Conservation (phyloP, 1,140 invertebrate species). For the Brachionus angularis region DNA sequence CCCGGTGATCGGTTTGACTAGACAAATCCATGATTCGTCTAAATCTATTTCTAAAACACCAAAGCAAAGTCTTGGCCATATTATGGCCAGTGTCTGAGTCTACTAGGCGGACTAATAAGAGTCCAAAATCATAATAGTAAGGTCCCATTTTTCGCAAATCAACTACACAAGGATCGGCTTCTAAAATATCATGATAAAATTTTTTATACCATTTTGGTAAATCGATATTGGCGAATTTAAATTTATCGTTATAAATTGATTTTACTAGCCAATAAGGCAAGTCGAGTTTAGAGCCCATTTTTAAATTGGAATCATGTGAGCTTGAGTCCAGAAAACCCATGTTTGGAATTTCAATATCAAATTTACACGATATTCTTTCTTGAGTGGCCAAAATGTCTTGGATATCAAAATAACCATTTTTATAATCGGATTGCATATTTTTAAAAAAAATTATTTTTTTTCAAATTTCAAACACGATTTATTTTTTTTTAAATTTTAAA, state of each 20-base stretch:
- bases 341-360: conserved; percentile 35
- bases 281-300: conserved; percentile 35
- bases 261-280: conserved; percentile 37
- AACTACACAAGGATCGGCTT: conserved; percentile 38
- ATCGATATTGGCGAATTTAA: conserved; percentile 43
- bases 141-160: conserved; percentile 42
- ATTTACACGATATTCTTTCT: conserved; percentile 43
- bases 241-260: conserved; percentile 43
- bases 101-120: conserved; percentile 25
- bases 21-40: conserved; percentile 42
- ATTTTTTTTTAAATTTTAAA: no score
- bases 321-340: conserved; percentile 43
- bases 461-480: no score
- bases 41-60: conserved; percentile 40
- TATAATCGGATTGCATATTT: conserved; percentile 34
- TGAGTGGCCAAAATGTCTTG: conserved; percentile 37
- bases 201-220: conserved; percentile 44
- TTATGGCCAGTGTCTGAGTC: conserved; percentile 30
- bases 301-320: conserved; percentile 36
- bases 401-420: conserved; percentile 37
- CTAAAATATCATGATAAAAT: conserved; percentile 44
- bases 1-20: conserved; percentile 34
- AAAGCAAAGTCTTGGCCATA: conserved; percentile 27
- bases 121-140: conserved; percentile 41
- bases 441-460: no score